Evolutionary conservation across 2,888 invertebrate species (phyloP), one percentile per base, ranked within the genome.

Genomic region (Acanthacorydalis orientalis): DNA sequence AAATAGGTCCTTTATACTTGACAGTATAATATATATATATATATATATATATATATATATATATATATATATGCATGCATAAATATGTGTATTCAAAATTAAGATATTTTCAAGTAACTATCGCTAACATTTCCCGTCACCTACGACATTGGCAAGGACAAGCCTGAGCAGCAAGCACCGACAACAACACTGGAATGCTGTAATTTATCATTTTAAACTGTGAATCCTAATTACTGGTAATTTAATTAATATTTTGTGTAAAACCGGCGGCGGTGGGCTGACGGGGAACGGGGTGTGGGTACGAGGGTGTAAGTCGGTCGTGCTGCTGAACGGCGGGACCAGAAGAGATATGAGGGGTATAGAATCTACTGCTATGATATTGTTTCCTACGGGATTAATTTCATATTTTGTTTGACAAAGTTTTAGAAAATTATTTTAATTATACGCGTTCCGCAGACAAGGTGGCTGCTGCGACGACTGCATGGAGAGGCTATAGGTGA

Each of bases 151-250:
- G 23, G 23, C 23, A 23, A 23, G 23, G 23, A 23, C 23, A 23
- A 23, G 23, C 23, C 23, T 23, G 23, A 23, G 23, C 23, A 23
- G 23, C 23, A 23, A 23, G 23, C 23, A 23, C 23, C 23, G 23
- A 23, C 23, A 23, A 37, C 37, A 37, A 37, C 43, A 35, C 51
- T 53, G 55, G 57, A 55, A 57, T 57, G 57, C 55, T 54, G 53
- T 54, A 57, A 57, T 59, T 57, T 57, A 57, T 57, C 56, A 56
- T 57, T 57, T 57, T 56, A 55, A 54, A 53, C 55, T 47, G 54
- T 53, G 53, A 55, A 54, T 53, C 53, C 53, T 55, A 55, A 55
- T 55, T 55, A 56, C 54, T 52, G 53, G 53, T 54, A 56, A 57
- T 57, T 57, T 57, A 57, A 57, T 57, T 56, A 55, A 56, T 56